phyloP scores from a whole-genome alignment of 2,797 vertebrate species.

The Momotus momota region DNA sequence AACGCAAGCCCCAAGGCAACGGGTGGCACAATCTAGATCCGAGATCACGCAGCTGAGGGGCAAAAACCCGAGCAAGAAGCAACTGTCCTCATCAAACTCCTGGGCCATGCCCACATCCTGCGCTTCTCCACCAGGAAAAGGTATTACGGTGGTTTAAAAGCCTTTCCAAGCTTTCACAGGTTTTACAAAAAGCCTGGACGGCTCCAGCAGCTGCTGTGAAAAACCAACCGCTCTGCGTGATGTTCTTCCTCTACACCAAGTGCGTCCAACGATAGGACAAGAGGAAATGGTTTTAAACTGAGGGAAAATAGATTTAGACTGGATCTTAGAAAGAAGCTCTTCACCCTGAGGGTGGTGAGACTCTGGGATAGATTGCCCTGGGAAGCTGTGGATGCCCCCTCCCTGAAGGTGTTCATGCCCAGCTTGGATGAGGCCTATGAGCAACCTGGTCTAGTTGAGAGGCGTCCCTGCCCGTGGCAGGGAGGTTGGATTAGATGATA shows the following conservation, averaged over 20 bases:
- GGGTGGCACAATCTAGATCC: rapidly evolving
- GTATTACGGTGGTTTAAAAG: background rate
- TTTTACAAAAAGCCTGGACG: rapidly evolving
- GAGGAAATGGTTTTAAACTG: too few species aligned
- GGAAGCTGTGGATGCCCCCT: too few species aligned
- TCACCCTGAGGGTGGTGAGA: too few species aligned
- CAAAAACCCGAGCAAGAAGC: background rate
- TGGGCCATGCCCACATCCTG: rapidly evolving
- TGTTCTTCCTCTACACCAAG: background rate
- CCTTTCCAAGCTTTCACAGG: background rate
- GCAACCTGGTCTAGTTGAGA: too few species aligned
- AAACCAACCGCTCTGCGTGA: rapidly evolving
- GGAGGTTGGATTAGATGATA: too few species aligned
- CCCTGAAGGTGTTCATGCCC: too few species aligned
- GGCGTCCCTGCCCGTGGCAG: too few species aligned
- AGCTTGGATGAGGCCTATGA: too few species aligned
- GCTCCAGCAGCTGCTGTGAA: background rate
- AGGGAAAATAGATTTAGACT: too few species aligned
- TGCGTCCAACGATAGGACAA: too few species aligned
- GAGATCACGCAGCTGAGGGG: background rate
- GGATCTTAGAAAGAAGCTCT: too few species aligned
- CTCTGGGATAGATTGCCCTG: too few species aligned
- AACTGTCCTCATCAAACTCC: background rate
- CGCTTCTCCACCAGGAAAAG: rapidly evolving
- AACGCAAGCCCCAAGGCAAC: background rate